Evolutionary conservation across 2,888 invertebrate genomes (phyloP).

Genomic region (Amblyjoppa fuscipennis): DNA sequence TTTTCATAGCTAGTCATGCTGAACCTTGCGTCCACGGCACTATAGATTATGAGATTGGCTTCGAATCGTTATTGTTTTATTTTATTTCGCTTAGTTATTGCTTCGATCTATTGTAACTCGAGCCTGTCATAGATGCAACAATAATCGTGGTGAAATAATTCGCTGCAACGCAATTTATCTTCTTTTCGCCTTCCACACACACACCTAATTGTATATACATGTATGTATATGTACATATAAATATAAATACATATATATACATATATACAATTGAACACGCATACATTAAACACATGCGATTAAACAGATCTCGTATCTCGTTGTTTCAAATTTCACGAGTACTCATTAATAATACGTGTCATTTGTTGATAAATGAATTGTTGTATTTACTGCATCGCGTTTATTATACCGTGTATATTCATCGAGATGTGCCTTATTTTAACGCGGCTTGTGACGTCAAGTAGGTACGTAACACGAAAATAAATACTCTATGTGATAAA

Average conservation of each 20-base stretch:
- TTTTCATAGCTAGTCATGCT: slow-evolving; percentile 16
- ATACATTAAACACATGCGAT: slow-evolving; percentile 29
- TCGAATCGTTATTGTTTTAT: slow-evolving; percentile 32
- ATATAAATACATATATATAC: slow-evolving; percentile 13
- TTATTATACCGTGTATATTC: slow-evolving; percentile 81
- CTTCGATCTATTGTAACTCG: slow-evolving; percentile 35
- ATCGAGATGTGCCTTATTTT: slow-evolving; percentile 84
- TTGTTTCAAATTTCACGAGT: slow-evolving; percentile 39
- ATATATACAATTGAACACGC: slow-evolving; percentile 15
- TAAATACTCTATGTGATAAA: slow-evolving; percentile 37
- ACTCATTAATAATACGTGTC: slow-evolving; percentile 32
- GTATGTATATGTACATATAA: not conserved
- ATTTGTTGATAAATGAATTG: slow-evolving; percentile 21
- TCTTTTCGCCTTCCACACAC: slow-evolving; percentile 64
- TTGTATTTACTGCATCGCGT: slow-evolving; percentile 28
- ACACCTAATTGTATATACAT: slow-evolving; percentile 19
- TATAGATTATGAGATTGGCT: slow-evolving; percentile 10
- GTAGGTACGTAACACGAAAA: slow-evolving; percentile 82
- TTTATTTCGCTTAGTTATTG: slow-evolving; percentile 22
- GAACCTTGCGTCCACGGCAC: slow-evolving; percentile 23
- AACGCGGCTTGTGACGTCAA: slow-evolving; percentile 85
- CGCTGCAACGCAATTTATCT: slow-evolving; percentile 24
- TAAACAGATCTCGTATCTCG: slow-evolving; percentile 23
- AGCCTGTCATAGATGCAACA: slow-evolving; percentile 14
- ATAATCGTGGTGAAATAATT: not conserved